Conservation (phyloP, 2,888 invertebrate species). For the Apantesis nais region DNA sequence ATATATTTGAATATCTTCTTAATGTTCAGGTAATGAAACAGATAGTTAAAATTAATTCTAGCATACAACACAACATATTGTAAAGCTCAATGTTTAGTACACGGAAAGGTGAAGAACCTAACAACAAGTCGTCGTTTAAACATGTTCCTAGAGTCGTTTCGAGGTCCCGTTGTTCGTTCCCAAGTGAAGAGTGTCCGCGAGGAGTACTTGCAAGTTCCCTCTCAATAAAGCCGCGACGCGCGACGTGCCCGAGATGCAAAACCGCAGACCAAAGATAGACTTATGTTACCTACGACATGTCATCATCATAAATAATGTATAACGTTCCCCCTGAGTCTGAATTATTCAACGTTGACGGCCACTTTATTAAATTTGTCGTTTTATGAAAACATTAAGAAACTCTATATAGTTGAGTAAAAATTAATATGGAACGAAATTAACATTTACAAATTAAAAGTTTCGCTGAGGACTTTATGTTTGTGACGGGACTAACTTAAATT, state of each 20-base stretch:
- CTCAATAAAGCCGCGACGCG: conserved; percentile 73
- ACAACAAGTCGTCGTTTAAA: conserved; percentile 7
- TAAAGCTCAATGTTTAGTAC: conserved; percentile 8
- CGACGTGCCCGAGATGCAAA: conserved; percentile 80
- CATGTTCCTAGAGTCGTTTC: conserved; percentile 24
- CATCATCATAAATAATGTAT: conserved; percentile 85
- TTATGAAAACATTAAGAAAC: conserved; percentile 71
- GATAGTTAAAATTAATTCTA: background rate
- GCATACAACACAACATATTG: background rate
- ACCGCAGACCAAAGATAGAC: conserved; percentile 75
- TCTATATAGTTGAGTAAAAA: conserved; percentile 58
- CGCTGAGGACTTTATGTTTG: conserved; percentile 38
- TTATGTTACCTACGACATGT: conserved; percentile 77
- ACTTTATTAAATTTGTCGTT: conserved; percentile 84
- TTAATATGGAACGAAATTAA: conserved; percentile 66
- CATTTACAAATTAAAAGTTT: conserved; percentile 61
- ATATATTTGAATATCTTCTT: background rate
- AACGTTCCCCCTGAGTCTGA: conserved; percentile 70
- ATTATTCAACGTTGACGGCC: conserved; percentile 80
- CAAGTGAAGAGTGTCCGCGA: conserved; percentile 37
- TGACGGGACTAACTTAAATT: conserved; percentile 43
- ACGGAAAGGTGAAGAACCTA: conserved; percentile 10
- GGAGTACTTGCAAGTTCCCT: conserved; percentile 41
- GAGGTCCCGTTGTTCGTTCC: conserved; percentile 28
- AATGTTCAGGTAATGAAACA: background rate